These are phyloP conservation scores for Sylvicapra grimmia DNA, from an alignment of 2,113 vertebrate genomes.

Conservation along the genomic window DNA sequence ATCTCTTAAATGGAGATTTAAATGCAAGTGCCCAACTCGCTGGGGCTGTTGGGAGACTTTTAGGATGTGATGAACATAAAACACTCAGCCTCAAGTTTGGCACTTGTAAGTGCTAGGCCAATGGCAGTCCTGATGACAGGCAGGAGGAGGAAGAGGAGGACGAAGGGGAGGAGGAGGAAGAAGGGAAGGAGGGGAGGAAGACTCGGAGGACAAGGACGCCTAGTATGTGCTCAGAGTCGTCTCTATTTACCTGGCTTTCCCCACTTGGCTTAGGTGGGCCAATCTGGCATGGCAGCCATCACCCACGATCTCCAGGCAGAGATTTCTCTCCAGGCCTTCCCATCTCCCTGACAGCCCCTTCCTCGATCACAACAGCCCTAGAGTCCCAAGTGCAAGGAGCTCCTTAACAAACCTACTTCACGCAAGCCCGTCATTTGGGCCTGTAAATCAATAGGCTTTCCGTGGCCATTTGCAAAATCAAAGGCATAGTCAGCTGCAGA, in stretches of 20 bases:
- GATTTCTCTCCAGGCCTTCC: not conserved
- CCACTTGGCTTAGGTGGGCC: not conserved
- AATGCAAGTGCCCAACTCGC: not conserved
- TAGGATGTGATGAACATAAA: not conserved
- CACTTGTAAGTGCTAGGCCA: not conserved
- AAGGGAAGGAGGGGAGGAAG: not conserved
- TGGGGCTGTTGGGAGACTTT: not conserved
- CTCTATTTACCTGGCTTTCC: not conserved
- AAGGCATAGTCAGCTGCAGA: not conserved
- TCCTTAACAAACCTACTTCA: not conserved
- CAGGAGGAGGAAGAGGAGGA: not conserved
- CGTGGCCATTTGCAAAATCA: constrained; percentile 25
- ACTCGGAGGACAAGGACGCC: not conserved
- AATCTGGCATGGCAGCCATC: not conserved
- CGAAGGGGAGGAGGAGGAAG: not conserved
- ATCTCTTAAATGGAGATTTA: constrained; percentile 12
- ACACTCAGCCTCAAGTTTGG: not conserved
- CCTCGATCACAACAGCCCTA: not conserved
- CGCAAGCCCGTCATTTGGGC: not conserved
- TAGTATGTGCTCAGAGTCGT: not conserved
- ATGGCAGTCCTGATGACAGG: not conserved
- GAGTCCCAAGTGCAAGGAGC: not conserved
- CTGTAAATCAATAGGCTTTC: constrained; percentile 13
- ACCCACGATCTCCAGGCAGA: not conserved
- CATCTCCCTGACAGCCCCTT: not conserved